Base-by-base conservation (phyloP, 2,113 vertebrate species). In the Litocranius walleri region DNA sequence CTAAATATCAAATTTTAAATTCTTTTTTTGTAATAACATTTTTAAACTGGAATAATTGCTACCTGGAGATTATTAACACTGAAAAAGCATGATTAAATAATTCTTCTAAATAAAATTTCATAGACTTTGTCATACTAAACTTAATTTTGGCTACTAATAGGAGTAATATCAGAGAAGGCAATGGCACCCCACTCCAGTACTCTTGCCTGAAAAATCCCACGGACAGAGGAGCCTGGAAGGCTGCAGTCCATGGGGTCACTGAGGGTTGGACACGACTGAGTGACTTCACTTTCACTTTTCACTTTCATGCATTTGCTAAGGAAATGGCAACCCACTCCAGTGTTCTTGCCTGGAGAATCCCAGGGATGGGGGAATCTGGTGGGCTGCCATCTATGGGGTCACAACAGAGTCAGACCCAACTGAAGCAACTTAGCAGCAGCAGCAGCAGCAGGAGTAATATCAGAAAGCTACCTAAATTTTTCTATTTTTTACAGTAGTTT, bases 1-100 rank as follows among this genome's bases (percentile, higher is more conserved):
- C 29, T 23, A 88, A 61, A 61, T 59, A 90, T 56, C 16, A 90
- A 89, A 59, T 5, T 81, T 50, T 14, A 27, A 43, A 43, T 80
- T 95, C 2, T 86, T 57, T 87, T 86, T 59, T 52, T 64, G 14
- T 57, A 88, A 56, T 30, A 86, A 52, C 7, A 57, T 30, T 88
- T 43, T 92, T 84, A 50, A 90, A 40, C 8, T 62, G 12, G 50
- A 17, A 25, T 61, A 93, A 36, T 1, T 95, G 25, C 21, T 92
- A 48, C 12, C 5, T 91, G 15, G 2, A 56, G 45, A 88, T 50
- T 5, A 81, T 7, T 14, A 87, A 83, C 25, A n/a, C 2, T 67
- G 1, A 8, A n/a, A 91, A 93, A 74, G 52, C 4, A 92, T 48
- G 64, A 88, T 86, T 86, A 54, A 77, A 88, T 88, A 82, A 64